Evolutionary conservation across 2,797 vertebrate species (phyloP).

Genomic region (Hapalemur alaotrensis): DNA sequence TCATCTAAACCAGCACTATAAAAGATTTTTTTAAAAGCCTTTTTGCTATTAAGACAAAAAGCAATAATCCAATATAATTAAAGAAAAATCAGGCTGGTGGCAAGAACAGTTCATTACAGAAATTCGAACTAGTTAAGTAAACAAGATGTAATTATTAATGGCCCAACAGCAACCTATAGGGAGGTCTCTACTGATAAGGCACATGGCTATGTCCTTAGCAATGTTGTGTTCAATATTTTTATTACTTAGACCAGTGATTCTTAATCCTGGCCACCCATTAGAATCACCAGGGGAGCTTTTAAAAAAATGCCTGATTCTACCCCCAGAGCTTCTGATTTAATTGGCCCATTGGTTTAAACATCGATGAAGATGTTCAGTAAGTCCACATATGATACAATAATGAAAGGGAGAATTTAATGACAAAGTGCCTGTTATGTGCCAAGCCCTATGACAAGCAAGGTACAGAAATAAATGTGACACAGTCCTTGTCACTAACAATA

Average conservation of each 20-base stretch:
- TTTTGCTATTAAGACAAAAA: not conserved
- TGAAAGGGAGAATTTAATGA: not conserved
- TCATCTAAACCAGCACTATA: not conserved
- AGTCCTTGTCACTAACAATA: not conserved
- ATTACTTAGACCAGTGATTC: not conserved
- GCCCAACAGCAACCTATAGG: not conserved
- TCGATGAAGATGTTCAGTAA: not conserved
- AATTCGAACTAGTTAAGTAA: constrained; percentile 16
- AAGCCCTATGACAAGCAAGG: not conserved
- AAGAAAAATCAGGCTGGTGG: not conserved
- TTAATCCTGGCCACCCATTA: not conserved
- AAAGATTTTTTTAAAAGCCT: not conserved
- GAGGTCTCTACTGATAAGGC: not conserved
- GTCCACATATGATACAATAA: not conserved
- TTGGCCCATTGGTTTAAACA: not conserved
- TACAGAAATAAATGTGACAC: not conserved
- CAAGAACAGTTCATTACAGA: not conserved
- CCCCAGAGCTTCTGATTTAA: not conserved
- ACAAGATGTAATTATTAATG: not conserved
- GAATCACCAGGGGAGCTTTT: not conserved
- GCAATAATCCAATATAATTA: constrained; percentile 11
- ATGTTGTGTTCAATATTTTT: not conserved
- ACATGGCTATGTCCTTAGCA: not conserved
- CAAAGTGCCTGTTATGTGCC: not conserved
- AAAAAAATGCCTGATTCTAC: not conserved